phyloP scores from a whole-genome alignment of 2,113 vertebrate genomes.

The Riparia riparia region DNA sequence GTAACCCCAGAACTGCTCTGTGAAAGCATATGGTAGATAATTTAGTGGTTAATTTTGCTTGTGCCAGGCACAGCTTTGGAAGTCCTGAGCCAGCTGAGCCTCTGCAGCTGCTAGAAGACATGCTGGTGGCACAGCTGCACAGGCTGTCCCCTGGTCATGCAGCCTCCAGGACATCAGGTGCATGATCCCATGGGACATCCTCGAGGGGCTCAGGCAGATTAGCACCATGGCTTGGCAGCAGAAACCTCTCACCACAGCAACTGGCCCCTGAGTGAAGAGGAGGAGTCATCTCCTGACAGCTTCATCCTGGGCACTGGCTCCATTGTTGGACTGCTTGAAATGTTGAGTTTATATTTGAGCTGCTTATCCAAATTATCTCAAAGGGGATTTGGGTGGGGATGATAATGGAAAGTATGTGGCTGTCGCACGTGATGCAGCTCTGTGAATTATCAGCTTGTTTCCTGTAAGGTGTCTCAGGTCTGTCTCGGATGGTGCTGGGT shows the following conservation, averaged over 20 bases:
- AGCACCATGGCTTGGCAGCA: neutral
- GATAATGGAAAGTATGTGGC: neutral
- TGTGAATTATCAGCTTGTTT: neutral
- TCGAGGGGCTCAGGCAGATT: neutral
- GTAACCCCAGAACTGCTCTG: neutral
- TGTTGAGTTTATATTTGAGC: neutral
- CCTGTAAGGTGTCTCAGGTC: neutral
- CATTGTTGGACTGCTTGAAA: neutral
- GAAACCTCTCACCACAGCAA: neutral
- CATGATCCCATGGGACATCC: accelerated
- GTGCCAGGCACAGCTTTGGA: neutral
- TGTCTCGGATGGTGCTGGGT: neutral
- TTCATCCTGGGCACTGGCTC: neutral
- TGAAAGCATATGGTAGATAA: neutral
- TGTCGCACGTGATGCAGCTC: neutral
- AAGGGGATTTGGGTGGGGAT: neutral
- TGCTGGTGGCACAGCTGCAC: neutral
- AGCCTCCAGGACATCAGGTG: neutral
- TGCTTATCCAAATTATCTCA: neutral
- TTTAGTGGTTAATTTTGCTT: neutral
- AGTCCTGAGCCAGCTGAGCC: neutral
- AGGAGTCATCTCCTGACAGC: neutral
- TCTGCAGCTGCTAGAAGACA: neutral
- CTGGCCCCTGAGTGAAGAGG: neutral
- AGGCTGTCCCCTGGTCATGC: neutral